Evolutionary conservation across 2,113 vertebrate species (phyloP), one percentile per base, ranked within the genome.

Genomic region (Blennius ocellaris): DNA sequence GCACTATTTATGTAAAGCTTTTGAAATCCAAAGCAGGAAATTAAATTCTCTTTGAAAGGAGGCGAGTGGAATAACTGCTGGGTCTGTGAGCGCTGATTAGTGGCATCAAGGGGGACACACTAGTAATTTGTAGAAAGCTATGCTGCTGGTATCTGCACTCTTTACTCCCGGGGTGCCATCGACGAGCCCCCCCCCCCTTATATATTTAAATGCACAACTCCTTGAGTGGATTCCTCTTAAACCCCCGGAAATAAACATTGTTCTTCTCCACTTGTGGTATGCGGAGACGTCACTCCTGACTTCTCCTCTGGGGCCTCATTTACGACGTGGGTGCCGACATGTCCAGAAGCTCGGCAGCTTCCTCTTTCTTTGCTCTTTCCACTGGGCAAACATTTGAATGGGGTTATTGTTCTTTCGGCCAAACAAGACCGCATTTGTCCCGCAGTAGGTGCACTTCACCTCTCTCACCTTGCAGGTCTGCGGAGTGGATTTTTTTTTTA

Each of bases 1-100:
- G 57, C 30, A 52, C 76, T 82, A 74, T 90, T 91, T 86, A 87
- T 87, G 84, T 78, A 85, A 85, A 81, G 80, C 89, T 90, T 30
- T 92, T 89, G 79, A 92, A 92, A 88, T 85, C 73, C 83, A 73
- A 52, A 74, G 72, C 85, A 91, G 90, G 89, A 91, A 92, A 92
- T 90, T 85, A 90, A 82, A 92, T 87, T 88, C 64, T 54, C 80
- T 87, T 86, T 87, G 84, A 91, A 78, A 71, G 65, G 52, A 80
- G 69, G 68, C 72, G 79, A 80, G 63, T 50, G 61, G 76, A 79
- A 77, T 80, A 72, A 85, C 81, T 69, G 79, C 79, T 69, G 80
- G 49, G 72, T 62, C 38, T 83, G 83, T 16, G 61, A 73, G 64
- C 0, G 12, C 62, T 85, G 87, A 89, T 91, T 87, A 86, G 74